Evolutionary conservation across 2,113 vertebrate genomes (phyloP).

Genomic region (Urocynchramus pylzowi): DNA sequence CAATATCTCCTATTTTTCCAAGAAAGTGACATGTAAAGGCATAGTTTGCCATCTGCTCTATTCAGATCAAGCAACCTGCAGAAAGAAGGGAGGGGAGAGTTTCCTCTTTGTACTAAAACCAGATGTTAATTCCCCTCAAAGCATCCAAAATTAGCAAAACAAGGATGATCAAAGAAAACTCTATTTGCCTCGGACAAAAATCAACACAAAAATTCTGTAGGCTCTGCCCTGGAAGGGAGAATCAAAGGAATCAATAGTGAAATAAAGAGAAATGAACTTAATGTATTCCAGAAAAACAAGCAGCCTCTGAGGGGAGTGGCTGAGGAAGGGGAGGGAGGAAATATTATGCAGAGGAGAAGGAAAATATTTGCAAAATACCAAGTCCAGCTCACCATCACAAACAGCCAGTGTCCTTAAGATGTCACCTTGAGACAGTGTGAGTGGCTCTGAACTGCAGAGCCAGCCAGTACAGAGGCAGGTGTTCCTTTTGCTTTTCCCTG

Average conservation of each 20-base stretch:
- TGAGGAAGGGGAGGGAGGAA: neutral
- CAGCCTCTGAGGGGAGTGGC: neutral
- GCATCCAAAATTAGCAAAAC: neutral
- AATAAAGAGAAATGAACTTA: neutral
- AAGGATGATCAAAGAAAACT: neutral
- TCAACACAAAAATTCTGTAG: neutral
- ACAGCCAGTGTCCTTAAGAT: neutral
- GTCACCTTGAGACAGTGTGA: neutral
- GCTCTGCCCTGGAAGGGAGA: neutral
- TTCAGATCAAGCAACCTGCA: neutral
- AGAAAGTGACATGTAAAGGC: neutral
- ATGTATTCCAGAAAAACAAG: neutral
- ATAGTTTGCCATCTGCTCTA: neutral
- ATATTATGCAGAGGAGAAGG: neutral
- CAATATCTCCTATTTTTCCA: neutral
- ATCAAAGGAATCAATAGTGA: neutral
- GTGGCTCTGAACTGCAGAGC: neutral
- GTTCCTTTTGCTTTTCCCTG: neutral
- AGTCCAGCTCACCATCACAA: neutral
- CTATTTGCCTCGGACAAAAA: neutral
- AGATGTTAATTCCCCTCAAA: neutral
- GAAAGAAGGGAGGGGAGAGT: neutral
- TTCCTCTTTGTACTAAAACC: neutral
- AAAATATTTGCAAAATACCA: neutral
- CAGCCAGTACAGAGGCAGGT: neutral